phyloP scores from a whole-genome alignment of 2,888 invertebrate genomes.

The Tetrapedia diversipes region DNA sequence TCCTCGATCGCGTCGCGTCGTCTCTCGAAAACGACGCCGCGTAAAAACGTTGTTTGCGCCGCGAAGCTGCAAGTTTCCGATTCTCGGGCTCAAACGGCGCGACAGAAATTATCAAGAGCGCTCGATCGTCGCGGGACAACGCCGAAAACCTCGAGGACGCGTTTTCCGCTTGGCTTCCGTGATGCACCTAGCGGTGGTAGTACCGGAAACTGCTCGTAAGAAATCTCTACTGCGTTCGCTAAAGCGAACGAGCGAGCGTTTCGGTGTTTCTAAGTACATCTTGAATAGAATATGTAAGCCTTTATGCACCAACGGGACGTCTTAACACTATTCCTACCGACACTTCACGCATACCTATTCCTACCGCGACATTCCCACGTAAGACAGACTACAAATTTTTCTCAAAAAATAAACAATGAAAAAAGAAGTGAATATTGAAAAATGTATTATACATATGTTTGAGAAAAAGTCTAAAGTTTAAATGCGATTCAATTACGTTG shows the following conservation, averaged over 20 bases:
- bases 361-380: no score
- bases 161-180: neutral
- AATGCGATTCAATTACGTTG: no score
- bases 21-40: neutral
- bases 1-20: neutral
- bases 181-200: neutral
- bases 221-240: neutral
- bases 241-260: neutral
- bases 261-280: no score
- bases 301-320: no score
- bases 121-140: neutral
- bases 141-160: neutral
- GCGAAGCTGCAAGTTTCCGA: constrained; percentile 8
- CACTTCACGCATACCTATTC: no score
- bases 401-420: no score
- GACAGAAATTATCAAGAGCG: neutral
- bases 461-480: no score
- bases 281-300: no score
- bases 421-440: no score
- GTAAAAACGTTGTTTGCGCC: constrained; percentile 20
- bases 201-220: neutral
- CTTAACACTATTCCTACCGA: no score
- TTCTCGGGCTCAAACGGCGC: neutral
- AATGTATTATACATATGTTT: no score
- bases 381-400: no score